Evolutionary conservation across 2,888 invertebrate species (phyloP).

Genomic region (Ectobius pallidus): DNA sequence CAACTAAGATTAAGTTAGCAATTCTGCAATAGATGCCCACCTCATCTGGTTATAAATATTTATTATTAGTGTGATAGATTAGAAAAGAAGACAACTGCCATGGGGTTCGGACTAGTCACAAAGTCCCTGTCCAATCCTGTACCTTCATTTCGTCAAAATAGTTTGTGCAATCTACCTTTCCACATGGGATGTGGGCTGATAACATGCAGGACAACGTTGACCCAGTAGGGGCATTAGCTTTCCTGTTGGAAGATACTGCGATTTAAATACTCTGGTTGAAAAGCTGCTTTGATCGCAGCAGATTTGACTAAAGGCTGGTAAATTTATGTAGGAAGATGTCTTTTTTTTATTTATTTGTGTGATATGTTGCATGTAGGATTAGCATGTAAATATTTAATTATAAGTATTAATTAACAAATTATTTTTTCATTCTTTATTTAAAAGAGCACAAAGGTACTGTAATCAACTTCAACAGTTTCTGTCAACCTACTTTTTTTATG

Average conservation of each 20-base stretch:
- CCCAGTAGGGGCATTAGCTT: constrained; percentile 28
- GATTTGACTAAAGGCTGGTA: constrained; percentile 7
- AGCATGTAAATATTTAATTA: constrained; percentile 26
- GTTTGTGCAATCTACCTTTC: not conserved
- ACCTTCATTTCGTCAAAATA: not conserved
- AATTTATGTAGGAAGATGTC: not conserved
- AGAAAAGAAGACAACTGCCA: too few species aligned
- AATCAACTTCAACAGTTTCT: constrained; percentile 18
- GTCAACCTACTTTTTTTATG: not conserved
- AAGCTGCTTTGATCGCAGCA: constrained; percentile 2
- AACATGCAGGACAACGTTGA: constrained; percentile 1
- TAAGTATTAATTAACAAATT: constrained; percentile 27
- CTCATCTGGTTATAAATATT: too few species aligned
- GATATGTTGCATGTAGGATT: constrained; percentile 25
- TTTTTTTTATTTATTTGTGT: constrained; percentile 17
- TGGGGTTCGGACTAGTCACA: not conserved
- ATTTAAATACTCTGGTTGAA: constrained; percentile 26
- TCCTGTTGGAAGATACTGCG: constrained; percentile 7
- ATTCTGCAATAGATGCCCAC: too few species aligned
- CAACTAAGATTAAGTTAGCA: too few species aligned
- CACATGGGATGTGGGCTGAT: not conserved
- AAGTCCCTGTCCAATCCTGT: not conserved
- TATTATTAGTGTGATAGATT: too few species aligned
- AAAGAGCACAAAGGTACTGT: constrained; percentile 31
- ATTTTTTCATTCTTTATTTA: constrained; percentile 28